Evolutionary conservation across 1,140 invertebrate genomes (phyloP), one percentile per base, ranked within the genome.

Genomic region (Euwallacea fornicatus): DNA sequence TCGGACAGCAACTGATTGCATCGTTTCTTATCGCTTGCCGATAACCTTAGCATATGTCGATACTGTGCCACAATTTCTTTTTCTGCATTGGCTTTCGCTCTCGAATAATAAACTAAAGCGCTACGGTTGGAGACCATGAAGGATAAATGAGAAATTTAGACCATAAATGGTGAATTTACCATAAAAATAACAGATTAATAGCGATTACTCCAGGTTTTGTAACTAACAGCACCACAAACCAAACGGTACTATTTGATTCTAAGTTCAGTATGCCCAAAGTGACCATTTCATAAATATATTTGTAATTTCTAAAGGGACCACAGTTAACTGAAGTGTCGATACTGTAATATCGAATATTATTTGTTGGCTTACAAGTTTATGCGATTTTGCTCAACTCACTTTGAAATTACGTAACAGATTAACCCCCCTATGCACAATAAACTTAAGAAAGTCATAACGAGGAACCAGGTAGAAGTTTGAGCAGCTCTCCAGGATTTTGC

Each of bases 1-100:
- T 78, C 78, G 9, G 83, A 79, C 74, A 89, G 86, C 75, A 83
- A 84, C 43, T 82, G 78, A n/a, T 91, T 81, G 53, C 92, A 82
- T 81, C 90, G 92, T 74, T 92, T 88, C 80, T 91, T 92, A 79
- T 93, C 91, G 79, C 88, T 87, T 0, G 89, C 86, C 77, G 90
- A 88, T 73, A 90, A 79, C 47, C 87, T 81, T 44, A 93, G 81
- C 86, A 93, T 91, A 47, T 88, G 84, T 13, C 88, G 84, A 50
- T 92, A 81, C 46, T 91, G 83, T 42, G 82, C 79, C 41, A 90
- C 88, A 85, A 90, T 88, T 72, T 86, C 83, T 55, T 81, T 83
- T 73, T 87, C 86, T 7, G 91, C 90, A 7, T 82, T 75, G 0
- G 88, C 85, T 68, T 88, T 83, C 0, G 90, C 87, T 43, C 87